Conservation (phyloP, 2,113 vertebrate species). For the Pionites leucogaster region DNA sequence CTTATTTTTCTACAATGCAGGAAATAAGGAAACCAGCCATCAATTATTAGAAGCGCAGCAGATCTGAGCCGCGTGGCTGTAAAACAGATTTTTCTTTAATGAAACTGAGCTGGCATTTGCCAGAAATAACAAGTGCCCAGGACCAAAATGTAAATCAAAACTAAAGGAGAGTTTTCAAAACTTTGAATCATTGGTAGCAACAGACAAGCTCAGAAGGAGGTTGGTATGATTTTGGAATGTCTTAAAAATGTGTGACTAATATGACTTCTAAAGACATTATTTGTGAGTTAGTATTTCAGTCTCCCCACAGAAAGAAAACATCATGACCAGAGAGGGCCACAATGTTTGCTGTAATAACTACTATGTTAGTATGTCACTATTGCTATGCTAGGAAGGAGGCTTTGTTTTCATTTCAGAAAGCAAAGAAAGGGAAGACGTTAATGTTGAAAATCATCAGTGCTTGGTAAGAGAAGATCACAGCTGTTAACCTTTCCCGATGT, state of each 20-base stretch:
- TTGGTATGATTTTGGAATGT: conserved; percentile 77
- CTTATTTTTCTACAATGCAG: conserved; percentile 74
- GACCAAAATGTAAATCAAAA: conserved; percentile 83
- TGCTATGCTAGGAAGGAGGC: conserved; percentile 3
- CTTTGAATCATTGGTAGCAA: conserved; percentile 77
- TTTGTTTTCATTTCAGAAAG: conserved; percentile 30
- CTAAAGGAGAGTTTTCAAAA: conserved; percentile 75
- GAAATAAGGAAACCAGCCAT: conserved; percentile 74
- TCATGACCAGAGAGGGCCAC: conserved; percentile 39
- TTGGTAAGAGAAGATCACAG: background rate
- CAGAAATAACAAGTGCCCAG: conserved; percentile 85
- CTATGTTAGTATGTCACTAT: conserved; percentile 63
- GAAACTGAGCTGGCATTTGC: conserved; percentile 75
- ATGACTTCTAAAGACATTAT: conserved; percentile 76
- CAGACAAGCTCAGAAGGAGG: conserved; percentile 65
- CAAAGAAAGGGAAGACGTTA: background rate
- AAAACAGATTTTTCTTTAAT: conserved; percentile 83
- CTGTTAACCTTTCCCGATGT: fast-evolving
- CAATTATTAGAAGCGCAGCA: conserved; percentile 68
- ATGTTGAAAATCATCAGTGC: background rate
- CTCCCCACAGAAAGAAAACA: conserved; percentile 70
- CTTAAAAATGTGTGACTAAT: conserved; percentile 89
- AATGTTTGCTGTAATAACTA: conserved; percentile 60
- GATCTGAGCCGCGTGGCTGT: conserved; percentile 60
- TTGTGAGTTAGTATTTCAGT: conserved; percentile 70